These are phyloP conservation scores for Alloplasta piceator DNA, from an alignment of 2,888 invertebrate species.

Conservation along the genomic window DNA sequence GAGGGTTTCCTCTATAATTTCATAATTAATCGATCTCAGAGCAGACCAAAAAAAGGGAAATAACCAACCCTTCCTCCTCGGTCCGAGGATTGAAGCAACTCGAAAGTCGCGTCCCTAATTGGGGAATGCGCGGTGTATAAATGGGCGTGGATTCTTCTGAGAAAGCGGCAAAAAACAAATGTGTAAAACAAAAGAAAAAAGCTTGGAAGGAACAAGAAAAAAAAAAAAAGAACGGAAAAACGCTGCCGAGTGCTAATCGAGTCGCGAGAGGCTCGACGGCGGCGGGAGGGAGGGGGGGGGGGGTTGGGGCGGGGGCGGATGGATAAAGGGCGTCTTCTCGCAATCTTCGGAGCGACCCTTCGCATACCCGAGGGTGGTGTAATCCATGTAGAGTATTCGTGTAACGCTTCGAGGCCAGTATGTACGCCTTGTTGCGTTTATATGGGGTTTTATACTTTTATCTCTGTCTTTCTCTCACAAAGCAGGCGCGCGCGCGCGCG, in stretches of 20 bases:
- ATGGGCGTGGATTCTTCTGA: conserved; percentile 37
- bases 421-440: conserved; percentile 67
- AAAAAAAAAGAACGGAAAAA: conserved; percentile 6
- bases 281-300: background rate
- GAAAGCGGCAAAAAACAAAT: conserved; percentile 17
- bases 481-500: too few species aligned
- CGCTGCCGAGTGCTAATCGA: conserved; percentile 64
- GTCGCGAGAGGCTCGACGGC: conserved; percentile 58
- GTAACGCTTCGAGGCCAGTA: conserved; percentile 60
- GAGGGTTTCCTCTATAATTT: too few species aligned
- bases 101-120: conserved; percentile 51
- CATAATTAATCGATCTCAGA: conserved; percentile 1
- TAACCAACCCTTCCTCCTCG: background rate
- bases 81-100: conserved; percentile 8
- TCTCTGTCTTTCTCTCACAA: conserved; percentile 49
- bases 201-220: too few species aligned
- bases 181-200: too few species aligned
- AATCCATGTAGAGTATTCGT: conserved; percentile 69
- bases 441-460: conserved; percentile 61
- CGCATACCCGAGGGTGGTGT: conserved; percentile 67
- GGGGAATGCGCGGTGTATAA: conserved; percentile 61
- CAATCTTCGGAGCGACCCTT: conserved; percentile 62
- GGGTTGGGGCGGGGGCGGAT: conserved; percentile 6
- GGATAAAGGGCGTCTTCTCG: conserved; percentile 11
- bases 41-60: background rate